Conservation (phyloP, 2,113 vertebrate species). For the Hepsetus odoe region DNA sequence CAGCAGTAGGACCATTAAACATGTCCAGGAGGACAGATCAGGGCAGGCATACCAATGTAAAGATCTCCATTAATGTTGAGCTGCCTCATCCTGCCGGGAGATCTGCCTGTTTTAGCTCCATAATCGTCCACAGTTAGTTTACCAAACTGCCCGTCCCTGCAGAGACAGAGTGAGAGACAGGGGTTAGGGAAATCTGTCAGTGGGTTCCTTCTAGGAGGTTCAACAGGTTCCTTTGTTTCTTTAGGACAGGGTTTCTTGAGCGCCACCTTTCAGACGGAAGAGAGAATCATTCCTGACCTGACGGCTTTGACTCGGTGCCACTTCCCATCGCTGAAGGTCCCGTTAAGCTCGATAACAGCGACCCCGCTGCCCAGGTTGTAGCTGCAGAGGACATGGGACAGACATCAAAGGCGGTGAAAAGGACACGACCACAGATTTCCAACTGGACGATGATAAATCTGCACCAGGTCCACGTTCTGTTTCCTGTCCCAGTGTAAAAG, state of each 20-base stretch:
- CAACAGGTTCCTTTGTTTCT: no score
- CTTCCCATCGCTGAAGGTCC: conserved; percentile 87
- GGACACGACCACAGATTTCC: no score
- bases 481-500: no score
- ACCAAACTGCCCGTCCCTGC: conserved; percentile 90
- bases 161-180: conserved; percentile 31
- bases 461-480: no score
- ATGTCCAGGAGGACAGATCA: background rate
- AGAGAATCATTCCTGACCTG: conserved; percentile 73
- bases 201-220: no score
- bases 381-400: conserved; percentile 63
- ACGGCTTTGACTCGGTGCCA: conserved; percentile 95
- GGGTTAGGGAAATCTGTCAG: no score
- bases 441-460: no score
- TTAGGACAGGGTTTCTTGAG: no score
- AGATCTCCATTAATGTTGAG: conserved; percentile 91
- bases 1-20: background rate
- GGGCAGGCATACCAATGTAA: conserved; percentile 83
- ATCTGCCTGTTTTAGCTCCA: conserved; percentile 87
- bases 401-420: background rate
- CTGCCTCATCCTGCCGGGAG: conserved; percentile 93
- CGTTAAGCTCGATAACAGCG: conserved; percentile 81
- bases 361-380: conserved; percentile 92
- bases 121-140: conserved; percentile 96
- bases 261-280: background rate